A percentile compares a stretch with the other conserved stretches of the same genome.
Evolutionary conservation across 2,797 vertebrate genomes (phyloP).

Genomic region (Sebastes kiyomatsui): DNA sequence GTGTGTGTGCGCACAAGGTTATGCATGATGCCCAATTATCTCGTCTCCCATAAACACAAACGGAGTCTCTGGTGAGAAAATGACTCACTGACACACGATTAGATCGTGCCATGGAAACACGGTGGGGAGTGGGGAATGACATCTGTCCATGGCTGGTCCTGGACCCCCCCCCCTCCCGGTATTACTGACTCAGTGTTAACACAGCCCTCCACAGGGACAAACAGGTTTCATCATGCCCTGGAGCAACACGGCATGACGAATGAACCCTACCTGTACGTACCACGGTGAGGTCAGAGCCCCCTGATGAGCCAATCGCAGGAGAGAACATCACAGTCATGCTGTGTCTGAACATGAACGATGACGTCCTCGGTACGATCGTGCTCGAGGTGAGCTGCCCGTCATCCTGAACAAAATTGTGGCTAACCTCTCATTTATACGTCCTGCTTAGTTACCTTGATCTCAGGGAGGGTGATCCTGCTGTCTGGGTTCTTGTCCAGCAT

Average conservation of each 20-base stretch:
- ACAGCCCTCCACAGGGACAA: conserved; percentile 8
- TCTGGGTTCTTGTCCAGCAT: conserved; percentile 98
- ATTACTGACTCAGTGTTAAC: background rate
- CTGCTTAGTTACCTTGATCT: conserved; percentile 89
- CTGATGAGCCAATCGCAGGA: background rate
- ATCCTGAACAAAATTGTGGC: background rate
- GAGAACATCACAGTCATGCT: background rate
- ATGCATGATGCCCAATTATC: conserved; percentile 28
- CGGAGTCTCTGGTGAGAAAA: conserved; percentile 47
- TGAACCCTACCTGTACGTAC: background rate
- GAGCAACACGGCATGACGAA: conserved; percentile 5
- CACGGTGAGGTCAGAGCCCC: background rate
- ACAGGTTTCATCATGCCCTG: conserved; percentile 30
- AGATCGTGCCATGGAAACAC: conserved; percentile 39
- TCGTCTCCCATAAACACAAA: conserved; percentile 38
- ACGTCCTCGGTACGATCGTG: background rate
- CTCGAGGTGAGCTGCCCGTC: background rate
- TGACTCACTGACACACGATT: conserved; percentile 40
- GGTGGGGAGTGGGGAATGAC: background rate
- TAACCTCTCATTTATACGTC: background rate
- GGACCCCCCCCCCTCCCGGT: background rate
- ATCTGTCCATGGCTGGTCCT: conserved; percentile 9
- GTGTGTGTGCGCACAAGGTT: background rate
- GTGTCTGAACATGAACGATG: background rate
- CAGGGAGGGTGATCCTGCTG: conserved; percentile 90